Percentiles rank a stretch among this genome's conserved stretches.
These are phyloP conservation scores for Eufriesea mexicana DNA, from an alignment of 1,140 invertebrate species.

Conservation along the genomic window DNA sequence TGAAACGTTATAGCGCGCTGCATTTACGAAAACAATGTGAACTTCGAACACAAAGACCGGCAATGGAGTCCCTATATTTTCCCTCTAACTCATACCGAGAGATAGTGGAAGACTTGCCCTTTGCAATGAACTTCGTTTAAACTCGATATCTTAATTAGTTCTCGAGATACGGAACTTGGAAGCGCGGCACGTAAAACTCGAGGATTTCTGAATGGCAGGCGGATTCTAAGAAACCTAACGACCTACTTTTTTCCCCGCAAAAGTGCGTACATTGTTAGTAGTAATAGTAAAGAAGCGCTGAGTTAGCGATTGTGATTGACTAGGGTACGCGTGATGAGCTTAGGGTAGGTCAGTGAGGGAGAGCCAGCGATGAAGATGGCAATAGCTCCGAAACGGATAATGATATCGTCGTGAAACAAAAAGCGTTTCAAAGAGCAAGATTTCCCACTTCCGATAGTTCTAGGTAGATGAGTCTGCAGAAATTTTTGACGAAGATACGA, in stretches of 20 bases:
- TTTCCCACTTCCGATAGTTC: fast-evolving
- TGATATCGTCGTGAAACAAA: neutral
- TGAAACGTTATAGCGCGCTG: too few relatives aligned
- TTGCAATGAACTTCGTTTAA: neutral
- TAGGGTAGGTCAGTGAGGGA: too few relatives aligned
- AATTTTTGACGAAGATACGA: too few relatives aligned
- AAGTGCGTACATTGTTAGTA: neutral
- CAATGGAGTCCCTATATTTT: neutral
- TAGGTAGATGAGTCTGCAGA: too few relatives aligned
- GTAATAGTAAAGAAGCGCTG: neutral
- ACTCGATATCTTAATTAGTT: neutral
- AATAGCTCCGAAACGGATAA: neutral
- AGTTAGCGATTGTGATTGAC: neutral
- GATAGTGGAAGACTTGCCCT: neutral
- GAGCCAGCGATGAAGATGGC: too few relatives aligned
- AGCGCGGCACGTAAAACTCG: neutral
- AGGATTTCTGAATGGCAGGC: neutral
- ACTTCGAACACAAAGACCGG: too few relatives aligned
- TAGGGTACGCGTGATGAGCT: neutral
- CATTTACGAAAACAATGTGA: too few relatives aligned
- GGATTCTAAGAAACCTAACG: neutral
- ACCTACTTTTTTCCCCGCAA: neutral
- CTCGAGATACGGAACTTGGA: neutral
- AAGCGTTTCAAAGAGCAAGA: neutral
- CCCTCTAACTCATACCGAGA: too few relatives aligned